Evolutionary conservation across 2,888 invertebrate genomes (phyloP).

Genomic region (Dyspetes luteomarginatus): DNA sequence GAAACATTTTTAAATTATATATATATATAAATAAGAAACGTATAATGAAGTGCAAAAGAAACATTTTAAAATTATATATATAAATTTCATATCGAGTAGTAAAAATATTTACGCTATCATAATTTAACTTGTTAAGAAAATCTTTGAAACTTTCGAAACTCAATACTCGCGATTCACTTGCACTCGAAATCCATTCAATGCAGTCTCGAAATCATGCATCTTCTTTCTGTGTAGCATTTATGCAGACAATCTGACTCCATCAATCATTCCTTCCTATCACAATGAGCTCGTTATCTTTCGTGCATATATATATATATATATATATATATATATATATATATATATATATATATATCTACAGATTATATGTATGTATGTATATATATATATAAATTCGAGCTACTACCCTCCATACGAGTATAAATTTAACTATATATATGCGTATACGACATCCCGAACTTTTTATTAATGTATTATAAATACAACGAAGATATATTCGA

Average conservation of each 20-base stretch:
- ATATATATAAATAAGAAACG: no score
- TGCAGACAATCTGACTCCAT: conserved; percentile 43
- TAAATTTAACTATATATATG: no score
- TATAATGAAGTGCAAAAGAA: no score
- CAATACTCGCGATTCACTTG: background rate
- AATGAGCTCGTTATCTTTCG: conserved; percentile 65
- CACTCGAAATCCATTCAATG: background rate
- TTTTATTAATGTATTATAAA: conserved; percentile 41
- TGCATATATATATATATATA: background rate
- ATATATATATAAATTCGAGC: background rate
- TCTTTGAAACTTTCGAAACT: background rate
- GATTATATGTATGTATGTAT: background rate
- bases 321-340: background rate
- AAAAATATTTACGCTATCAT: no score
- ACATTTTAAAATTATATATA: no score
- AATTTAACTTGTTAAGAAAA: no score
- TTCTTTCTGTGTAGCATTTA: conserved; percentile 4
- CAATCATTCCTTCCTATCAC: conserved; percentile 63
- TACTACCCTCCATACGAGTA: no score
- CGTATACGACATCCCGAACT: conserved; percentile 11
- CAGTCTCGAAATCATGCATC: conserved; percentile 14
- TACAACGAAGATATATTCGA: conserved; percentile 24
- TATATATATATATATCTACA: background rate
- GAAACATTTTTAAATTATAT: no score
- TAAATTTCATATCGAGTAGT: no score